phyloP scores from a whole-genome alignment of 2,888 invertebrate genomes.

The Anaspis maculata region DNA sequence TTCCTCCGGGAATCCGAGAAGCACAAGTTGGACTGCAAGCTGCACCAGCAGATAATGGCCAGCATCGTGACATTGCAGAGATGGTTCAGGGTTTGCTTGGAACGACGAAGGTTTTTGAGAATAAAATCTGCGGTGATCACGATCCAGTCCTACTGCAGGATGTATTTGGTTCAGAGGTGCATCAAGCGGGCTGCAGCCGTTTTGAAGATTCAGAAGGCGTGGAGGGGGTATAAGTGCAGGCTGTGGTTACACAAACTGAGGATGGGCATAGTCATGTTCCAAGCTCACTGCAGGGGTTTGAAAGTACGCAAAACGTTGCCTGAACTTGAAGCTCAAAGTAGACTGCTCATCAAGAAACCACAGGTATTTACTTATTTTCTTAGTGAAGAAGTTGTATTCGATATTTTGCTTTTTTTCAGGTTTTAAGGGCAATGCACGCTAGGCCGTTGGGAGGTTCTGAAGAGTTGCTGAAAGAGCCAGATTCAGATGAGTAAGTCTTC shows the following conservation, averaged over 20 bases:
- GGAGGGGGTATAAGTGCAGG: slow-evolving; percentile 61
- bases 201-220: slow-evolving; percentile 67
- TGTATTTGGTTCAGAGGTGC: slow-evolving; percentile 53
- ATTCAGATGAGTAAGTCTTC: slow-evolving; percentile 42
- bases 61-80: slow-evolving; percentile 86
- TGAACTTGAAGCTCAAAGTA: slow-evolving; percentile 33
- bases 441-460: too few relatives aligned
- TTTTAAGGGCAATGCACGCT: neutral
- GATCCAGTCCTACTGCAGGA: slow-evolving; percentile 67
- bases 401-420: neutral
- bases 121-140: slow-evolving; percentile 64
- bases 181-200: slow-evolving; percentile 49
- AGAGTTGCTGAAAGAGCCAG: slow-evolving; percentile 44
- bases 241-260: slow-evolving; percentile 60
- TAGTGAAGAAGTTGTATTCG: too few relatives aligned
- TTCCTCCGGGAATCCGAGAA: slow-evolving; percentile 93
- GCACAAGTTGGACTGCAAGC: slow-evolving; percentile 79
- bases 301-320: slow-evolving; percentile 51
- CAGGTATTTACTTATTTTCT: slow-evolving; percentile 1
- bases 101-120: slow-evolving; percentile 67
- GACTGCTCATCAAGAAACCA: neutral
- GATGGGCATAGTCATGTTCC: slow-evolving; percentile 53
- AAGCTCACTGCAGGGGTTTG: slow-evolving; percentile 64
- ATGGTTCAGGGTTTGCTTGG: slow-evolving; percentile 79
- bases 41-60: slow-evolving; percentile 91